Percentiles rank a stretch among this genome's conserved stretches.
Conservation (phyloP, 1,140 invertebrate species). For the Musca domestica region DNA sequence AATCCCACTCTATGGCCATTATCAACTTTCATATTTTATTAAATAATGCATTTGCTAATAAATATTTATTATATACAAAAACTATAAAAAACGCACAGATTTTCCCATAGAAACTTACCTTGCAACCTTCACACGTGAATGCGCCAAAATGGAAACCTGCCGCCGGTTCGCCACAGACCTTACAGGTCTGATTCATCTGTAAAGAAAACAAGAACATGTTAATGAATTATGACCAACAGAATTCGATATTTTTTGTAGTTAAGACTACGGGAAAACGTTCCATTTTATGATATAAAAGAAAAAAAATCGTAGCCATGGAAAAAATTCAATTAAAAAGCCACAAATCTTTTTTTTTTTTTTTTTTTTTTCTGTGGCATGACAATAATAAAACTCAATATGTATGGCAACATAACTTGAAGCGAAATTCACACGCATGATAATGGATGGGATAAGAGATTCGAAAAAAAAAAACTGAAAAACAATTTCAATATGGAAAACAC, state of each 20-base stretch:
- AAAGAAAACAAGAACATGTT: constrained; percentile 41
- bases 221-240: not conserved
- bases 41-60: too few relatives aligned
- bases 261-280: not conserved
- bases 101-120: constrained; percentile 59
- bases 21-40: too few relatives aligned
- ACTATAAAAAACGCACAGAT: too few relatives aligned
- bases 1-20: too few relatives aligned
- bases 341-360: constrained; percentile 46
- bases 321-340: constrained; percentile 43
- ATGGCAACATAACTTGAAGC: constrained; percentile 27
- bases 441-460: too few relatives aligned
- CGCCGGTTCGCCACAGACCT: constrained; percentile 81
- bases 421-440: constrained; percentile 49
- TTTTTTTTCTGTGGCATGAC: constrained; percentile 38
- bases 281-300: not conserved
- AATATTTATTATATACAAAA: too few relatives aligned
- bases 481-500: too few relatives aligned
- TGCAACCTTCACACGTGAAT: constrained; percentile 88
- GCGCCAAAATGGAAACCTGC: constrained; percentile 88
- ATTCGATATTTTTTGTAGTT: not conserved
- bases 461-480: too few relatives aligned
- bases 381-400: constrained; percentile 29
- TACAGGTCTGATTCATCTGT: constrained; percentile 79
- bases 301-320: constrained; percentile 10